These are phyloP conservation scores for Nycteola revayana DNA, from an alignment of 2,888 invertebrate genomes.

Conservation along the genomic window DNA sequence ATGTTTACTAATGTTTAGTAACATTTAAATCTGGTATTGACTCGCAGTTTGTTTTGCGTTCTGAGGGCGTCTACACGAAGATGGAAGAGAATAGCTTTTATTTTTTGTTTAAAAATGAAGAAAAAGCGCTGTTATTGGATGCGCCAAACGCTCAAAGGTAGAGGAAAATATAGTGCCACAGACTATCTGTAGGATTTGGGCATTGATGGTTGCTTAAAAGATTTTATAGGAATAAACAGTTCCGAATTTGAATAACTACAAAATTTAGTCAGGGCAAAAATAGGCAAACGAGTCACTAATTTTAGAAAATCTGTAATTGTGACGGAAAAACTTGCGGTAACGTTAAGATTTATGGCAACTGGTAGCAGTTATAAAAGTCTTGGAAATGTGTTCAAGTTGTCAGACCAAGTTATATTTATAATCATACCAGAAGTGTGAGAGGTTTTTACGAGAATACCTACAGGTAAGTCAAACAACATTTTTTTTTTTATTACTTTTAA, in stretches of 20 bases:
- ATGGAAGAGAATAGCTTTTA: slow-evolving; percentile 29
- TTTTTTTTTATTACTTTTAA: slow-evolving; percentile 9
- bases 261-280: slow-evolving; percentile 24
- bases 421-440: slow-evolving; percentile 18
- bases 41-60: slow-evolving; percentile 25
- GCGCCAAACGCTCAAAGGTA: slow-evolving; percentile 25
- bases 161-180: slow-evolving; percentile 26
- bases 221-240: slow-evolving; percentile 23
- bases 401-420: slow-evolving; percentile 15
- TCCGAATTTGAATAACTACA: slow-evolving; percentile 28
- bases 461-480: slow-evolving; percentile 11
- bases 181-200: slow-evolving; percentile 21
- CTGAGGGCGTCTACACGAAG: slow-evolving; percentile 27
- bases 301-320: slow-evolving; percentile 13
- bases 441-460: slow-evolving; percentile 10
- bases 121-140: slow-evolving; percentile 27
- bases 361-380: slow-evolving; percentile 19
- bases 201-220: slow-evolving; percentile 14
- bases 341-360: slow-evolving; percentile 24
- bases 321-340: slow-evolving; percentile 9
- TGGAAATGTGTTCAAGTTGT: slow-evolving; percentile 14
- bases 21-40: slow-evolving; percentile 16
- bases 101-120: slow-evolving; percentile 25
- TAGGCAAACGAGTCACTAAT: slow-evolving; percentile 20
- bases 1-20: slow-evolving; percentile 17